Base-by-base conservation (phyloP, 1,140 invertebrate species). In the Tribolium castaneum region DNA sequence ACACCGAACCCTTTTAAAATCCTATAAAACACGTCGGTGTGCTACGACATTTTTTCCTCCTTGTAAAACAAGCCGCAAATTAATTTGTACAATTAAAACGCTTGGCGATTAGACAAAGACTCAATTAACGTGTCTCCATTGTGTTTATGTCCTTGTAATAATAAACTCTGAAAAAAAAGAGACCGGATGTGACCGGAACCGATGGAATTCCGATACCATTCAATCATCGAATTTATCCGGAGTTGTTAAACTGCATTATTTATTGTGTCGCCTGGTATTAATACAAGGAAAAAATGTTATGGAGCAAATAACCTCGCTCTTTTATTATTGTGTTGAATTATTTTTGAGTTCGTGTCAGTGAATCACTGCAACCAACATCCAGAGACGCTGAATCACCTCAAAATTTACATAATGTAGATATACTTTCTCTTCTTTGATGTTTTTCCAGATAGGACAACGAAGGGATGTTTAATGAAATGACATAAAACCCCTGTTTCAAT, bases 151-250 rank as follows among this genome's bases (percentile, higher is more conserved):
- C 39, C 39, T 45, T 45, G 16, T 19, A 52, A 52, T 52, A 52
- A 52, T 52, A 52, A 52, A 59, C 5, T 6, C 0, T 19, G 16
- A 19, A 19, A 12, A 52, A 59, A 66, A 66, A 66, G 45, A 13
- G 14, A 35, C 59, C 59, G 59, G 59, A 66, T 13, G 12, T 66
- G 59, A 35, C 59, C 59, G 59, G 59, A 66, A 66, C 59, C 59
- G n/a, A 66, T 66, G 59, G 59, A 39, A 66, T 66, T 66, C 59
- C 59, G 59, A 66, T 13, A 19, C 6, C 34, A 35, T 30, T 35
- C 10, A 66, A 66, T 66, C 59, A 62, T 62, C 10, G 7, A 35
- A 62, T 62, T 62, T 2, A 62, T 62, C 56, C 56, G 56, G 25
- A 62, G 25, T 34, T 12, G 25, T 6, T 35, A 66, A 34, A 66